Percentiles rank a stretch among this genome's conserved stretches.
These are phyloP conservation scores for Aplidium turbinatum DNA, from an alignment of 23 tunicate genomes.

Conservation along the genomic window DNA sequence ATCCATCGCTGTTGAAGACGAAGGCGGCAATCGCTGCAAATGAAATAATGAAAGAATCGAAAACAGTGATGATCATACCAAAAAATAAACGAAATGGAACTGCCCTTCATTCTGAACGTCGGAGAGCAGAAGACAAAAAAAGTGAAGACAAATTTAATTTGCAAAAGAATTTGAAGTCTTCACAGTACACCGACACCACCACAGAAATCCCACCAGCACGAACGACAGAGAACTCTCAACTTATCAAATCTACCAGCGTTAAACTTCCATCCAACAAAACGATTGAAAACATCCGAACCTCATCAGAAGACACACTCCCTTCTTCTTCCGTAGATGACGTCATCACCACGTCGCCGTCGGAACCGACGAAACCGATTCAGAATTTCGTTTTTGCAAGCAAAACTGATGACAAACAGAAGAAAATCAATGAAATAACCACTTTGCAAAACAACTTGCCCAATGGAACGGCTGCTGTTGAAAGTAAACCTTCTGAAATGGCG, in stretches of 20 bases:
- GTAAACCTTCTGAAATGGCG: too few relatives aligned
- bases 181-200: not conserved
- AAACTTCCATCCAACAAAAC: not conserved
- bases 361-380: not conserved
- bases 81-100: not conserved
- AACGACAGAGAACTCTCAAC: not conserved
- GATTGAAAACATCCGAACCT: not conserved
- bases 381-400: too few relatives aligned
- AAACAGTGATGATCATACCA: constrained; percentile 41
- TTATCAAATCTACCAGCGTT: not conserved
- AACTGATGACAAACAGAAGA: too few relatives aligned
- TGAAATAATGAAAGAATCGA: constrained; percentile 57
- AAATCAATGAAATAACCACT: too few relatives aligned
- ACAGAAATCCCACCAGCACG: not conserved
- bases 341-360: not conserved
- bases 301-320: constrained; percentile 1
- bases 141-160: too few relatives aligned
- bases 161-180: too few relatives aligned
- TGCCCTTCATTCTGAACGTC: too few relatives aligned
- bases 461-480: too few relatives aligned
- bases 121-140: too few relatives aligned
- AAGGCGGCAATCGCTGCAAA: constrained; percentile 49
- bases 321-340: constrained; percentile 38
- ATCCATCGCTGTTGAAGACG: constrained; percentile 31
- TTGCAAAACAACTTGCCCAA: too few relatives aligned